phyloP scores from a whole-genome alignment of 2,113 vertebrate species.

The Bostrychus sinensis region DNA sequence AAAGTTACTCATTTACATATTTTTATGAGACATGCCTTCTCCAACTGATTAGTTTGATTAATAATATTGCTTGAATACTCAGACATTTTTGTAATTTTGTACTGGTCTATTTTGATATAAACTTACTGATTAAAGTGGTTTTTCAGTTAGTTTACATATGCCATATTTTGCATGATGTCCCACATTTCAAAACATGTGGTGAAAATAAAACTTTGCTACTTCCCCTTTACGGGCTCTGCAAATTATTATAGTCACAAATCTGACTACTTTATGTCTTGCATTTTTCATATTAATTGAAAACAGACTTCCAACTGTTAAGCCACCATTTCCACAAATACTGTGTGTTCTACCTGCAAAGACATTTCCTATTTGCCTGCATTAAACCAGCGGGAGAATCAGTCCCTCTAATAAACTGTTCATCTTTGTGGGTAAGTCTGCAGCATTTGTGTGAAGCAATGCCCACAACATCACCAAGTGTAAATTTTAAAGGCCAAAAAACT shows the following conservation, averaged over 20 bases:
- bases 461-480: slow-evolving; percentile 59
- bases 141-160: not conserved
- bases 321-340: not conserved
- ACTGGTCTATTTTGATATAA: not conserved
- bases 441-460: slow-evolving; percentile 51
- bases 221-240: slow-evolving; percentile 8
- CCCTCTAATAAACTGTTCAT: slow-evolving; percentile 25
- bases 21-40: not conserved
- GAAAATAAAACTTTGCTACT: slow-evolving; percentile 13
- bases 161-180: slow-evolving; percentile 2
- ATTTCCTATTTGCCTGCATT: slow-evolving; percentile 22
- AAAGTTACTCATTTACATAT: not conserved
- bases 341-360: slow-evolving; percentile 26
- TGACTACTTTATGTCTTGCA: slow-evolving; percentile 2
- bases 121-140: not conserved
- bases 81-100: not conserved
- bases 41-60: not conserved
- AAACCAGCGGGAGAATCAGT: slow-evolving; percentile 32
- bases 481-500: slow-evolving; percentile 61
- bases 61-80: not conserved
- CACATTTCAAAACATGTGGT: slow-evolving; percentile 14
- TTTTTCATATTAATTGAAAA: slow-evolving; percentile 12
- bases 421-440: slow-evolving; percentile 30
- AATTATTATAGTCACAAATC: slow-evolving; percentile 4
- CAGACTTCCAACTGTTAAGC: not conserved